phyloP scores from a whole-genome alignment of 2,888 invertebrate species.

The Eilema griseolum region DNA sequence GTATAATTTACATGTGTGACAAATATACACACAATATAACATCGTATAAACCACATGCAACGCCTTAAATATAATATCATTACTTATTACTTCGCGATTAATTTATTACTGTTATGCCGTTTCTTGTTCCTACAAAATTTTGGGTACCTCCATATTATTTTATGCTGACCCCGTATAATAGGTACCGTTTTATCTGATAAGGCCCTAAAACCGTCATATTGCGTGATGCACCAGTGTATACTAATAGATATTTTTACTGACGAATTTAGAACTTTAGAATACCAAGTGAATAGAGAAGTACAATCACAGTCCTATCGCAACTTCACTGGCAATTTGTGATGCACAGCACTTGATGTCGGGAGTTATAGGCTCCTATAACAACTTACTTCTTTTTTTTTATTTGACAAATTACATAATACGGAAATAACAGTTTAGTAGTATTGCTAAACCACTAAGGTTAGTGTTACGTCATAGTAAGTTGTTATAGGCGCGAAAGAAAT shows the following conservation, averaged over 20 bases:
- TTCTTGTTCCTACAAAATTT: not conserved
- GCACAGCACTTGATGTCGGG: too few species aligned
- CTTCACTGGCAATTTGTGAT: too few species aligned
- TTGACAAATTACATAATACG: too few species aligned
- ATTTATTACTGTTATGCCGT: not conserved
- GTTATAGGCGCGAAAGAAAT: too few species aligned
- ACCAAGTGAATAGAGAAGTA: not conserved
- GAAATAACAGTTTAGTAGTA: too few species aligned
- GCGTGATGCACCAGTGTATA: too few species aligned
- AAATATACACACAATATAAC: not conserved
- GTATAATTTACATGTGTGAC: not conserved
- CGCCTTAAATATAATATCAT: not conserved
- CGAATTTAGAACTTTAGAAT: not conserved
- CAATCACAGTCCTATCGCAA: not conserved
- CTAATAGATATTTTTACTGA: not conserved
- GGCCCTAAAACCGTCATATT: not conserved
- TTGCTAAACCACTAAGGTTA: too few species aligned
- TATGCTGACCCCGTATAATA: conserved; percentile 12
- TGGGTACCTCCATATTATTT: conserved; percentile 2
- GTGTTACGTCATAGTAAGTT: too few species aligned
- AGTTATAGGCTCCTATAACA: too few species aligned
- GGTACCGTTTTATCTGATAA: not conserved
- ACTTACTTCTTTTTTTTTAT: too few species aligned
- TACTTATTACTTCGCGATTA: not conserved
- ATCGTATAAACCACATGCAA: not conserved